Conservation (phyloP, 2,797 vertebrate genomes). For the Alauda arvensis region DNA sequence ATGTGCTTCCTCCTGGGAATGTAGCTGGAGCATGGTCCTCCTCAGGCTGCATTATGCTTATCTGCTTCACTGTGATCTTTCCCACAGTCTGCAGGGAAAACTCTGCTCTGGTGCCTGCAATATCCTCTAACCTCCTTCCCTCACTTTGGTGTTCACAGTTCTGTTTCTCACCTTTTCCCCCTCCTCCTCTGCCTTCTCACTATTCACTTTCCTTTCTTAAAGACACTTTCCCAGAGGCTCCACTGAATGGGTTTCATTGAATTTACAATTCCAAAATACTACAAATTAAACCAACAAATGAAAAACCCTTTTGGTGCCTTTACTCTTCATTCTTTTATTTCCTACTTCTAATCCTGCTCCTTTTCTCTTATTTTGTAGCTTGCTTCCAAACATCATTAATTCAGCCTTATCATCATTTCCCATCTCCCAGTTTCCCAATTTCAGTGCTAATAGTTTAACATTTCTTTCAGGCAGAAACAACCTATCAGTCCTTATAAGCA, state of each 20-base stretch:
- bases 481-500: neutral
- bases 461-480: neutral
- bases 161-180: neutral
- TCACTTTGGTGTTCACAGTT: neutral
- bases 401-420: neutral
- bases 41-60: neutral
- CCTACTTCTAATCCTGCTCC: neutral
- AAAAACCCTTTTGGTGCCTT: neutral
- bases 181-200: neutral
- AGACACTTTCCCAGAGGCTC: rapidly evolving
- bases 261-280: neutral
- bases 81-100: neutral
- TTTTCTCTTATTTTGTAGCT: neutral
- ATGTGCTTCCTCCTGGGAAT: neutral
- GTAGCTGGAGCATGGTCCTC: neutral
- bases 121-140: neutral
- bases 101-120: neutral
- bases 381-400: neutral
- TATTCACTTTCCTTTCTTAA: neutral
- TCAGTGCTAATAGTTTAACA: neutral
- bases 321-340: neutral
- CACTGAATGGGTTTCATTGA: neutral
- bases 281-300: neutral
- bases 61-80: neutral
- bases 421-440: neutral